Conservation (phyloP, 2,797 vertebrate genomes). For the Amazona finschi region DNA sequence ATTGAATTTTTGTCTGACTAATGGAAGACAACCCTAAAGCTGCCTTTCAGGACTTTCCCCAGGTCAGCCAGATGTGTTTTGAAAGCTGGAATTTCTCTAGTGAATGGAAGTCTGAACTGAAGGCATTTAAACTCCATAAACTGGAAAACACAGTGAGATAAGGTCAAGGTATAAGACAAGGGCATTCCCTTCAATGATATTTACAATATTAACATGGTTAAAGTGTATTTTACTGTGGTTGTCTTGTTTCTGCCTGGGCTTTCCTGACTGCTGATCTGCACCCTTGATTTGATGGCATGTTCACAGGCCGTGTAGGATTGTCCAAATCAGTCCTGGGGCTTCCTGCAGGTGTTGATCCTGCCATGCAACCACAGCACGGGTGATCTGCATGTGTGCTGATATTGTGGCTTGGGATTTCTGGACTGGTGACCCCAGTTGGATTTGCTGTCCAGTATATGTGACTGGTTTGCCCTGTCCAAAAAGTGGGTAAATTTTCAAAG, state of each 20-base stretch:
- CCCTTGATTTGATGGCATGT: background rate
- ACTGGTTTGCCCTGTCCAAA: background rate
- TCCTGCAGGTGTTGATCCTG: background rate
- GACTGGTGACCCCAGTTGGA: background rate
- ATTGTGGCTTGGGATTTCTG: background rate
- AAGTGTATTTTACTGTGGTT: background rate
- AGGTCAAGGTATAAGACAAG: background rate
- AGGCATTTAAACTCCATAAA: background rate
- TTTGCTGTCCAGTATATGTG: background rate
- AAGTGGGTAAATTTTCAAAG: background rate
- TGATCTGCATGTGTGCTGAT: background rate
- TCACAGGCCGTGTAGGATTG: background rate
- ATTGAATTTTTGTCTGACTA: conserved; percentile 42
- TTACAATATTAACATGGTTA: background rate
- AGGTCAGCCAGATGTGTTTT: background rate
- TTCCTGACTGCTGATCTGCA: background rate
- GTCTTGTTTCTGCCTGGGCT: background rate
- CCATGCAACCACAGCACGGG: accelerated
- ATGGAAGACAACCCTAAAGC: background rate
- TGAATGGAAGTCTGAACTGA: background rate
- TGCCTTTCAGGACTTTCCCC: conserved; percentile 51
- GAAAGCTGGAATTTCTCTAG: conserved; percentile 31
- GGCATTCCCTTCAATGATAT: background rate
- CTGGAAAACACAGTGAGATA: background rate
- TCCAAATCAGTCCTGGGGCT: background rate